Conservation (phyloP, 2,888 invertebrate genomes). For the Dione juno region DNA sequence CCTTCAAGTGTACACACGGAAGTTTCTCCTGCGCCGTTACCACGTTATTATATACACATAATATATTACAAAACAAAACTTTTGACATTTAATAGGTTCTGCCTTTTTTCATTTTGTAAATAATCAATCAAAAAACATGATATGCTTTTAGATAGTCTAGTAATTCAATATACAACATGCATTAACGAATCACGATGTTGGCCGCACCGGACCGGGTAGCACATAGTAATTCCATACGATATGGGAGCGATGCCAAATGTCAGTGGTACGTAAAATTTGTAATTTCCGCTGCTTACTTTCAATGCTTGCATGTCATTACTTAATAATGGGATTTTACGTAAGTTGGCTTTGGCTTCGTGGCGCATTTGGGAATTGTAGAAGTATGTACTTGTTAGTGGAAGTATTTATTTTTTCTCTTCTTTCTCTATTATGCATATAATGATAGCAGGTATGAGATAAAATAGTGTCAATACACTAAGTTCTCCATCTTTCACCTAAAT, state of each 20-base stretch:
- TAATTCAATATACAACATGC: constrained; percentile 35
- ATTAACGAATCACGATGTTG: constrained; percentile 38
- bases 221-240: constrained; percentile 40
- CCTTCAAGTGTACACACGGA: no score
- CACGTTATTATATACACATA: no score
- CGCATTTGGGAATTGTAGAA: not conserved
- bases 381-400: not conserved
- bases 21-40: no score
- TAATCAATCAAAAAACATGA: constrained; percentile 21
- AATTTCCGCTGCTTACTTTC: constrained; percentile 38
- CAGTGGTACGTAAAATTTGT: constrained; percentile 38
- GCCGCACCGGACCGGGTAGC: constrained; percentile 25
- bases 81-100: not conserved
- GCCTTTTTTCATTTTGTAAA: not conserved
- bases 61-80: not conserved
- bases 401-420: not conserved
- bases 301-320: constrained; percentile 14
- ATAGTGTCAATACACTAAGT: no score
- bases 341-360: not conserved
- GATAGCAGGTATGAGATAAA: no score
- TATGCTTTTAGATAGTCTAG: constrained; percentile 23
- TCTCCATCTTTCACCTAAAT: no score
- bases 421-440: not conserved
- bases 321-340: not conserved
- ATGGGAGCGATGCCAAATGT: constrained; percentile 44